These are phyloP conservation scores for Chrysomela aeneicollis DNA, from an alignment of 2,888 invertebrate species.

Conservation along the genomic window DNA sequence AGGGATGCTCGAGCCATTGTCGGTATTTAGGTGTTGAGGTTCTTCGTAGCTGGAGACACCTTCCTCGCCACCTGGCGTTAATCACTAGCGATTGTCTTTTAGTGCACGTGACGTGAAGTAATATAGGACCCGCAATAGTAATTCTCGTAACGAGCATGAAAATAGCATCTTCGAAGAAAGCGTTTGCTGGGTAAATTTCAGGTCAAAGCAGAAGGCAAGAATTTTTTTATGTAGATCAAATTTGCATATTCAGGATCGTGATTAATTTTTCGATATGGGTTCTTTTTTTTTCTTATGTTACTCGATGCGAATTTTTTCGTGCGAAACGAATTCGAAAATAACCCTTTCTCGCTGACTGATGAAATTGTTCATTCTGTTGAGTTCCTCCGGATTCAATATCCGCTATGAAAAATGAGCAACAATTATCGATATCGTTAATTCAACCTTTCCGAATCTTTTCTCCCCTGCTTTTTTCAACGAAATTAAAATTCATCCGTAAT, in stretches of 20 bases:
- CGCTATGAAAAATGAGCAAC: constrained; percentile 15
- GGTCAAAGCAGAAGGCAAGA: too few relatives aligned
- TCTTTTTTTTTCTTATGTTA: too few relatives aligned
- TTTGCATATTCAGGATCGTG: too few relatives aligned
- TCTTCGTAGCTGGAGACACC: background rate
- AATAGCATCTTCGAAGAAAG: too few relatives aligned
- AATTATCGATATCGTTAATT: constrained; percentile 20
- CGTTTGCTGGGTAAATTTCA: too few relatives aligned
- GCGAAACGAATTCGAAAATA: background rate
- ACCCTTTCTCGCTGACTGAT: background rate
- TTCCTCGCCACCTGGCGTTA: constrained; percentile 1
- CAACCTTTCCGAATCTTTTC: constrained; percentile 15
- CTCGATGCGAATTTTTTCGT: background rate
- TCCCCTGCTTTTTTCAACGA: constrained; percentile 39
- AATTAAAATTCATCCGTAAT: constrained; percentile 49
- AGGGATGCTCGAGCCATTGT: background rate
- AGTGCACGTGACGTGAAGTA: background rate
- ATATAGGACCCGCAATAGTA: background rate
- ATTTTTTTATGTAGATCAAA: too few relatives aligned
- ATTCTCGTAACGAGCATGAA: background rate
- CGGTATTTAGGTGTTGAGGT: background rate
- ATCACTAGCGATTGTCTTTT: background rate
- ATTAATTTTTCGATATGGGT: background rate
- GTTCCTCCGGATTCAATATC: background rate
- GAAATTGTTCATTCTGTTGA: background rate